Conservation (phyloP, 2,797 vertebrate species). For the Galago senegalensis region DNA sequence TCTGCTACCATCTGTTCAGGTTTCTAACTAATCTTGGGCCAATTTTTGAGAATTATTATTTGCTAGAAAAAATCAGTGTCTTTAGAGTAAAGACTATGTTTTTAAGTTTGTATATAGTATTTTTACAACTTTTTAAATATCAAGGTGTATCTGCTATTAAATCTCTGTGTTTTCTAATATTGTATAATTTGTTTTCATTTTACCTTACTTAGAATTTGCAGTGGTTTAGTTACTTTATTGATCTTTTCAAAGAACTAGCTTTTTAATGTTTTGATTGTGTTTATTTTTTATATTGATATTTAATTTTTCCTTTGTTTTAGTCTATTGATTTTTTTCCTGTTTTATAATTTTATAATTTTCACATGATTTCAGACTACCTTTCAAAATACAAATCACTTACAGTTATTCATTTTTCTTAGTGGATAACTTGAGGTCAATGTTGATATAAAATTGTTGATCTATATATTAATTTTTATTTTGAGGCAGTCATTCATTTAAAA, state of each 20-base stretch:
- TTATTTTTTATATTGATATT: conserved; percentile 29
- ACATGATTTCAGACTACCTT: not conserved
- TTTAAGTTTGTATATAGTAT: not conserved
- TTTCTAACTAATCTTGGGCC: not conserved
- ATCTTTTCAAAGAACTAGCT: not conserved
- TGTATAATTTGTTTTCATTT: conserved; percentile 13
- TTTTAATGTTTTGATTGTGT: conserved; percentile 8
- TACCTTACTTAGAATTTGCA: not conserved
- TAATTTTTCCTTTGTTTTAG: conserved; percentile 3
- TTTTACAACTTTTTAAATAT: not conserved
- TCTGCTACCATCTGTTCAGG: conserved; percentile 2
- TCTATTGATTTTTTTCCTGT: not conserved
- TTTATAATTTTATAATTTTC: not conserved
- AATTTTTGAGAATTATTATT: conserved; percentile 39
- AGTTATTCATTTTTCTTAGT: not conserved
- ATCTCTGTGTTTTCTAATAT: not conserved
- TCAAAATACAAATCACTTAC: conserved; percentile 14
- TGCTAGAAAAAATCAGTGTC: not conserved
- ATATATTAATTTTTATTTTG: conserved; percentile 5
- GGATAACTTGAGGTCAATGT: not conserved
- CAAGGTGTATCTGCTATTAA: not conserved
- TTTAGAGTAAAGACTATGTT: not conserved
- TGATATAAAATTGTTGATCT: not conserved
- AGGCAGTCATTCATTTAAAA: not conserved
- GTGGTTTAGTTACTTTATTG: conserved; percentile 1